A percentile compares a stretch with the other conserved stretches of the same genome.
These are phyloP conservation scores for Enteromius thamalakanensis DNA, from an alignment of 2,797 vertebrate genomes.

Conservation along the genomic window DNA sequence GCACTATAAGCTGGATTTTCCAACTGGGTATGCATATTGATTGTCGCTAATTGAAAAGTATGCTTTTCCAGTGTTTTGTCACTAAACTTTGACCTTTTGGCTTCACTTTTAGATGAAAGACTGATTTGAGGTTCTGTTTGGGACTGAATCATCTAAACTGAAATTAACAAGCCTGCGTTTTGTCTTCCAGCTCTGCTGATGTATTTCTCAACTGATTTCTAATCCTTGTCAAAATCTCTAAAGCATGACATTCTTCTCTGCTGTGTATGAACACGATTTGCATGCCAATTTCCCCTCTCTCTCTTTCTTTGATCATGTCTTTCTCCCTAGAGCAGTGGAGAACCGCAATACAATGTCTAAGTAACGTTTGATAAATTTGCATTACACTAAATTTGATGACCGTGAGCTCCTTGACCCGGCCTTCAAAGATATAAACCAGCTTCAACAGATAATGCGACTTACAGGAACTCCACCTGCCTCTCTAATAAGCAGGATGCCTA, in stretches of 20 bases:
- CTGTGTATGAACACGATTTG: slow-evolving; percentile 35
- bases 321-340: slow-evolving; percentile 41
- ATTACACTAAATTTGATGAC: slow-evolving; percentile 71
- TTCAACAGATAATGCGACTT: slow-evolving; percentile 99
- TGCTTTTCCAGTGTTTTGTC: background rate
- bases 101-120: background rate
- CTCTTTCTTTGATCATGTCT: slow-evolving; percentile 16
- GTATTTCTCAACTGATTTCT: slow-evolving; percentile 47
- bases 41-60: background rate
- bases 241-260: slow-evolving; percentile 48
- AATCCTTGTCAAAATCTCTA: slow-evolving; percentile 25
- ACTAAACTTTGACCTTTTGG: background rate
- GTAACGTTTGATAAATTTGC: slow-evolving; percentile 34
- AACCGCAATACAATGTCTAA: slow-evolving; percentile 25
- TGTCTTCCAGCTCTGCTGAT: slow-evolving; percentile 49
- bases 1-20: background rate
- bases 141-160: slow-evolving; percentile 14
- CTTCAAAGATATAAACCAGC: slow-evolving; percentile 99
- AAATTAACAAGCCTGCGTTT: slow-evolving; percentile 29
- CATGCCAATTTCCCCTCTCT: slow-evolving; percentile 49
- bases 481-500: slow-evolving; percentile 99
- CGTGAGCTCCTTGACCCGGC: slow-evolving; percentile 94
- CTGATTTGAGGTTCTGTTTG: slow-evolving; percentile 38
- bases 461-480: slow-evolving; percentile 97
- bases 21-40: background rate